A percentile compares a stretch with the other conserved stretches of the same genome.
These are phyloP conservation scores for Lontra canadensis DNA, from an alignment of 2,113 vertebrate species.

Conservation along the genomic window DNA sequence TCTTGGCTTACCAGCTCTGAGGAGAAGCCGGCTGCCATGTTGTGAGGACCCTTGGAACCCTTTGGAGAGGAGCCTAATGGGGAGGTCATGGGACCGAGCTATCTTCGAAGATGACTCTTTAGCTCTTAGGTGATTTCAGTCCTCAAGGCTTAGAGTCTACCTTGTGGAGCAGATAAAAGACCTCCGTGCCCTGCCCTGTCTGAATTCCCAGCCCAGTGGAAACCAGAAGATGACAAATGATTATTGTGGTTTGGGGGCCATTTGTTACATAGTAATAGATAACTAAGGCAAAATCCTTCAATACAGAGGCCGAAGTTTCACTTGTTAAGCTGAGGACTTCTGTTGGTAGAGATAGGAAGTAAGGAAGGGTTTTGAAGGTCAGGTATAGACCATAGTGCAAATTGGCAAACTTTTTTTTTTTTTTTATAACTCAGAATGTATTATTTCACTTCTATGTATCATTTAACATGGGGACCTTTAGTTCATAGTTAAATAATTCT, in stretches of 20 bases:
- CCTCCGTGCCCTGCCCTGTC: accelerated
- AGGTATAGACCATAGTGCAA: background rate
- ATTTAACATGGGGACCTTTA: background rate
- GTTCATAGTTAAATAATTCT: background rate
- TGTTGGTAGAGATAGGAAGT: background rate
- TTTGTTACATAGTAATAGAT: background rate
- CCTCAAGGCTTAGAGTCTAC: background rate
- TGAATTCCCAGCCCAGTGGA: background rate
- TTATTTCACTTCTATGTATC: background rate
- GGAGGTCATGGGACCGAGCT: background rate
- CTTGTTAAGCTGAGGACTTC: background rate
- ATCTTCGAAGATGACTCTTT: background rate
- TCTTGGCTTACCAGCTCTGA: background rate
- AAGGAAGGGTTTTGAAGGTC: background rate
- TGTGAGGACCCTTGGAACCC: background rate
- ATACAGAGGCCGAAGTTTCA: background rate
- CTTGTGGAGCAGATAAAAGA: background rate
- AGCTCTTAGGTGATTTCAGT: background rate
- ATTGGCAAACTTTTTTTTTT: background rate
- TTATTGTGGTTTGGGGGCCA: background rate
- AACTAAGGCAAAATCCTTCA: background rate
- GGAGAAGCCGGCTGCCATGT: background rate
- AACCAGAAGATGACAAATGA: background rate
- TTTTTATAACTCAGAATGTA: background rate
- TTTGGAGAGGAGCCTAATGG: background rate